Percentiles rank a stretch among this genome's conserved stretches.
phyloP scores from a whole-genome alignment of 2,888 invertebrate genomes.

The Tetragnatha montana region DNA sequence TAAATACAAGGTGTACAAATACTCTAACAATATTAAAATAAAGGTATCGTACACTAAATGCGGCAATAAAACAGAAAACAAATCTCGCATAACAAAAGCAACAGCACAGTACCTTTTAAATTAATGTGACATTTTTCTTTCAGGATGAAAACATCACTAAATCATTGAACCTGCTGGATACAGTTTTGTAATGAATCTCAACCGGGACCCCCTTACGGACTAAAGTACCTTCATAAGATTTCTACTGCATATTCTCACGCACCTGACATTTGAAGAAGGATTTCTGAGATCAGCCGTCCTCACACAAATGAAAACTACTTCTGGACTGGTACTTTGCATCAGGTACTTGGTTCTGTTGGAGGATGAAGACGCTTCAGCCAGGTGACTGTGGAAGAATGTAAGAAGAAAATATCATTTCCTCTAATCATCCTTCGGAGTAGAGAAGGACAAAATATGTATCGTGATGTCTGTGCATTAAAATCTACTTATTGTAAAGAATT shows the following conservation, averaged over 20 bases:
- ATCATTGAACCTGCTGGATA: conserved; percentile 71
- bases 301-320: conserved; percentile 9
- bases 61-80: too few relatives aligned
- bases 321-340: conserved; percentile 5
- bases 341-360: background rate
- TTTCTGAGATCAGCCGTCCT: conserved; percentile 35
- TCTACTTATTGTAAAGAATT: conserved; percentile 28
- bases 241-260: background rate
- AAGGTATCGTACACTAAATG: too few relatives aligned
- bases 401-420: conserved; percentile 25
- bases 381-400: conserved; percentile 1
- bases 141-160: conserved; percentile 72
- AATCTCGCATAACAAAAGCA: background rate
- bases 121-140: conserved; percentile 16
- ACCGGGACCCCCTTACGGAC: background rate
- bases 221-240: background rate
- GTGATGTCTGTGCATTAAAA: conserved; percentile 41
- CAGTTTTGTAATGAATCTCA: conserved; percentile 53
- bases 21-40: too few relatives aligned
- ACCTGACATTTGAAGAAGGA: conserved; percentile 18
- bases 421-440: conserved; percentile 3
- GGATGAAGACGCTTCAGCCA: conserved; percentile 13
- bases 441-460: conserved; percentile 3
- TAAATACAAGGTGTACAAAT: too few relatives aligned
- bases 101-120: background rate